A percentile compares a stretch with the other conserved stretches of the same genome.
Conservation (phyloP, 2,797 vertebrate species). For the Phrynocephalus forsythii region DNA sequence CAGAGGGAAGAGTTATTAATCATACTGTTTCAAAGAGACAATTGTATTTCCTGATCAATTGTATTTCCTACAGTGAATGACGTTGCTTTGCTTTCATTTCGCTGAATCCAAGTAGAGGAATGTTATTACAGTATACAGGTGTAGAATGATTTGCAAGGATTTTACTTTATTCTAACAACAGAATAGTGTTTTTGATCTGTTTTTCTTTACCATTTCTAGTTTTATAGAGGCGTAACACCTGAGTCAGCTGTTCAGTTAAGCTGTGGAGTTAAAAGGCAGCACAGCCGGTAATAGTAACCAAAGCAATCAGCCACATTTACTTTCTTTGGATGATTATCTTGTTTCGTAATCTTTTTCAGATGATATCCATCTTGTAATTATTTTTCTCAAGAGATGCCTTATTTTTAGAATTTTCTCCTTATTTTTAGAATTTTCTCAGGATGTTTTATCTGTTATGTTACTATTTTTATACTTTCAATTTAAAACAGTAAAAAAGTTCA, state of each 20-base stretch:
- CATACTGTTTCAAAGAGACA: neutral
- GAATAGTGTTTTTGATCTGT: neutral
- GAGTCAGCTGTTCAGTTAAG: constrained; percentile 34
- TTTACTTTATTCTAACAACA: neutral
- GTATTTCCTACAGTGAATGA: neutral
- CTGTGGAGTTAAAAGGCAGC: constrained; percentile 27
- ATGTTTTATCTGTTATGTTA: neutral
- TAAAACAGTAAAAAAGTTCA: constrained; percentile 10
- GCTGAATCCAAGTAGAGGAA: neutral
- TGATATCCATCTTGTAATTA: constrained; percentile 6
- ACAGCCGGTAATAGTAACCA: constrained; percentile 39
- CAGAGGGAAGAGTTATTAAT: too few relatives aligned
- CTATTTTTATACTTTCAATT: constrained; percentile 4
- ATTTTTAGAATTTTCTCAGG: neutral
- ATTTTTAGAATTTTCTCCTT: neutral
- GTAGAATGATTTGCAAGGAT: constrained; percentile 24
- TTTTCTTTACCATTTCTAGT: neutral
- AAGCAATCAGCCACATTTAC: constrained; percentile 40
- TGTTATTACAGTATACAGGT: constrained; percentile 1
- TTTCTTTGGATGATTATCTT: constrained; percentile 28
- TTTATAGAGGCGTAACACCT: constrained; percentile 23
- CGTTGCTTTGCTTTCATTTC: constrained; percentile 15
- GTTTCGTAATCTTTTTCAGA: constrained; percentile 38
- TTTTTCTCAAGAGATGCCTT: constrained; percentile 20
- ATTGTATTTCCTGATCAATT: neutral